Evolutionary conservation across 2,888 invertebrate genomes (phyloP).

Genomic region (Eledone cirrhosa): DNA sequence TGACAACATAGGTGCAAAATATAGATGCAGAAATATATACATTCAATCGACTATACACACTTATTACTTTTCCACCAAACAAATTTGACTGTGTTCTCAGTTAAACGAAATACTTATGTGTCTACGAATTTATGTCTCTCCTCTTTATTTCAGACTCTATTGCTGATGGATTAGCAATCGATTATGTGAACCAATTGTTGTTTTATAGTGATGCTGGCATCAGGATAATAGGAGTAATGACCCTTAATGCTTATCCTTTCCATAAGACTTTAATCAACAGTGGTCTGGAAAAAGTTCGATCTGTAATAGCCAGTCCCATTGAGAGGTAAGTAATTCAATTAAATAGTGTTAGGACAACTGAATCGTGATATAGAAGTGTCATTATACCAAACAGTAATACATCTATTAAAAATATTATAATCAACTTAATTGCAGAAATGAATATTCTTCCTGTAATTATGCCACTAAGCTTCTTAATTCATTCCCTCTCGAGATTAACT

Average conservation of each 20-base stretch:
- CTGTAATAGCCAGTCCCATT: constrained; percentile 51
- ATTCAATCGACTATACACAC: no score
- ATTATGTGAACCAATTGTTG: constrained; percentile 54
- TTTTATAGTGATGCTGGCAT: constrained; percentile 58
- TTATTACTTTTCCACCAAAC: no score
- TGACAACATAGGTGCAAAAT: no score
- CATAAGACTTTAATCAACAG: constrained; percentile 46
- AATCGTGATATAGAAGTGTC: neutral
- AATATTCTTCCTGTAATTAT: no score
- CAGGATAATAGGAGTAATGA: constrained; percentile 52
- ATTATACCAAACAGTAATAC: neutral
- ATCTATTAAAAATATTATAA: no score
- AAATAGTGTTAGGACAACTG: neutral
- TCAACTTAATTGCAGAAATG: no score
- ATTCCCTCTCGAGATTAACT: no score
- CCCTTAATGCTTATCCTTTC: constrained; percentile 40
- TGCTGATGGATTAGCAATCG: constrained; percentile 60
- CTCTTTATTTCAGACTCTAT: constrained; percentile 48
- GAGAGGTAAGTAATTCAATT: constrained; percentile 39
- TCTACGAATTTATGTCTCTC: no score
- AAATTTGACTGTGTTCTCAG: no score
- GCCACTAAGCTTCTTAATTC: no score
- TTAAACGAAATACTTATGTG: no score
- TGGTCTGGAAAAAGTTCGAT: constrained; percentile 54
- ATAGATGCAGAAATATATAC: no score